Evolutionary conservation across 2,888 invertebrate species (phyloP), one percentile per base, ranked within the genome.

Genomic region (Drosophila colorata): DNA sequence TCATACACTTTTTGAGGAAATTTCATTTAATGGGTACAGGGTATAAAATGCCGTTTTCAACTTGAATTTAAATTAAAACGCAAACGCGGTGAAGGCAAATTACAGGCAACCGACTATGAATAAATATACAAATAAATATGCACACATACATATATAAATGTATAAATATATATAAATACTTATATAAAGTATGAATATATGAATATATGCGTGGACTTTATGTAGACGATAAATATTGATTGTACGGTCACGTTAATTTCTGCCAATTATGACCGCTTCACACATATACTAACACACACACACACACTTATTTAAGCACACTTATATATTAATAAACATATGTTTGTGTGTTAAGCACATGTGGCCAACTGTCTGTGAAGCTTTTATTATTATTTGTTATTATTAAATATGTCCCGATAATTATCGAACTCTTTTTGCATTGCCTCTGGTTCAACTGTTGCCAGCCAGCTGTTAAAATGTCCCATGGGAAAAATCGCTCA

Each of bases 21-120:
- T 38, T 9, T 16, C n/a, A 1, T 20, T 20, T 37, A 16, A n/a
- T 28, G 20, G 13, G 0, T 41, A 7, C 35, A 43, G 65, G 41
- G 65, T 63, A 63, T 69, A 52, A 65, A 65, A 56, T 61, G 48
- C 67, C 57, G 74, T 59, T 77, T 65, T 79, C 68, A 82, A 77
- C 83, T 83, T 83, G 83, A 86, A 88, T 83, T 88, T 74, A 88
- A 83, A 87, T 87, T 82, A 86, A 87, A 77, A 82, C 69, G 86
- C 86, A 69, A 82, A 57, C 69, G 69, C 66, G 44, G 49, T 52
- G 51, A 60, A 44, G 59, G 63, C 80, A 79, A 76, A 86, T 85
- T 87, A 80, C 80, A 69, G 63, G 52, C 60, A 55, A 51, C 63
- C 61, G 52, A 37, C 61, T 59, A 72, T 68, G 69, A 72, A 82